These are phyloP conservation scores for Nineta flava DNA, from an alignment of 2,888 invertebrate genomes.

Conservation along the genomic window DNA sequence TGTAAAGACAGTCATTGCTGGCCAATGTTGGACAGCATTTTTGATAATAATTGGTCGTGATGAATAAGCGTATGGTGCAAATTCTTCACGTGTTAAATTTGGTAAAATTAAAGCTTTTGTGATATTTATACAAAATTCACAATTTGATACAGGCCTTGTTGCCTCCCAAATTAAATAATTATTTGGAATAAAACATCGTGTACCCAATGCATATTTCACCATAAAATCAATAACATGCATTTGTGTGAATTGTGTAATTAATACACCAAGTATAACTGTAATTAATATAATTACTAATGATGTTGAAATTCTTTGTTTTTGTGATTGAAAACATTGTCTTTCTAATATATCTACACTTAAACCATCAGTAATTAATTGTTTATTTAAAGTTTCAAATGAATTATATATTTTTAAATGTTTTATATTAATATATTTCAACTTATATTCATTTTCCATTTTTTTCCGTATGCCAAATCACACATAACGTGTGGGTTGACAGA, in stretches of 20 bases:
- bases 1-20: slow-evolving; percentile 49
- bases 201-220: slow-evolving; percentile 29
- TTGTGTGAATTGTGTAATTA: slow-evolving; percentile 1
- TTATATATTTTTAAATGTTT: too few species aligned
- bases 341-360: neutral
- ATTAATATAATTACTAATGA: neutral
- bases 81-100: slow-evolving; percentile 52
- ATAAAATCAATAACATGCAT: slow-evolving; percentile 12
- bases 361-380: too few species aligned
- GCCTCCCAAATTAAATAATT: slow-evolving; percentile 81
- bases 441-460: too few species aligned
- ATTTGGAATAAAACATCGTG: slow-evolving; percentile 64
- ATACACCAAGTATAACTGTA: neutral
- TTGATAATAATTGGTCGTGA: slow-evolving; percentile 67
- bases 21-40: slow-evolving; percentile 60
- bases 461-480: too few species aligned
- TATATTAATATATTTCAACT: too few species aligned
- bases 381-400: too few species aligned
- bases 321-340: neutral
- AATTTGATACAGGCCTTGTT: slow-evolving; percentile 67
- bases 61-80: slow-evolving; percentile 58
- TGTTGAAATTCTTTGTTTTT: neutral
- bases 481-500: too few species aligned
- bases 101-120: slow-evolving; percentile 47
- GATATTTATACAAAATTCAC: slow-evolving; percentile 57